Conservation (phyloP, 2,113 vertebrate species). For the Callaeas wilsoni region DNA sequence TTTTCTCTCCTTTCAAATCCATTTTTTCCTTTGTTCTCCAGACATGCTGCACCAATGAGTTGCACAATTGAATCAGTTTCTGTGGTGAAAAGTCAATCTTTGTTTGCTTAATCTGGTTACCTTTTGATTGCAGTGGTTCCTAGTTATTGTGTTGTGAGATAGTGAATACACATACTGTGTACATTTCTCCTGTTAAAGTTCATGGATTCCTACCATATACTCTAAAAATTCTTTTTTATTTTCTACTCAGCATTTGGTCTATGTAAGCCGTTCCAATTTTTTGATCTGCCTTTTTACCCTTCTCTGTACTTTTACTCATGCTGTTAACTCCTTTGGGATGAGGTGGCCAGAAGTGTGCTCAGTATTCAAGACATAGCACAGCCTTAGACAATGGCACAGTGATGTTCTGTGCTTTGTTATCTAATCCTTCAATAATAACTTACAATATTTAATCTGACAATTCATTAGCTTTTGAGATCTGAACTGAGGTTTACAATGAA, state of each 20-base stretch:
- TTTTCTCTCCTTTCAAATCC: neutral
- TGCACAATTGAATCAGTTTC: neutral
- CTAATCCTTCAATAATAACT: neutral
- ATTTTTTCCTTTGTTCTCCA: neutral
- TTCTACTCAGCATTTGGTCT: neutral
- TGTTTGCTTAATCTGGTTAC: neutral
- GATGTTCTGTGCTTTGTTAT: neutral
- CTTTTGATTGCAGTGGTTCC: neutral
- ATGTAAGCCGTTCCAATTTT: neutral
- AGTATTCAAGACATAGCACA: neutral
- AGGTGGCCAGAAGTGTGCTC: neutral
- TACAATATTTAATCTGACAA: neutral
- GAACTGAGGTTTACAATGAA: neutral
- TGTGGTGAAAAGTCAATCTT: neutral
- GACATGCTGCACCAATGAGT: neutral
- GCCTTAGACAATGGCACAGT: neutral
- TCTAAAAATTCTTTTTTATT: neutral
- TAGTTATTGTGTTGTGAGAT: neutral
- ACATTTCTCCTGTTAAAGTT: neutral
- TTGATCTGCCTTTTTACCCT: neutral
- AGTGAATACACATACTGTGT: neutral
- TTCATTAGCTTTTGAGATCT: neutral
- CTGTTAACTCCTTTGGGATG: neutral
- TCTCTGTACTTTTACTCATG: neutral
- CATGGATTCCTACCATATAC: neutral